Base-by-base conservation (phyloP, 2,888 invertebrate species). In the Corbicula japonica region DNA sequence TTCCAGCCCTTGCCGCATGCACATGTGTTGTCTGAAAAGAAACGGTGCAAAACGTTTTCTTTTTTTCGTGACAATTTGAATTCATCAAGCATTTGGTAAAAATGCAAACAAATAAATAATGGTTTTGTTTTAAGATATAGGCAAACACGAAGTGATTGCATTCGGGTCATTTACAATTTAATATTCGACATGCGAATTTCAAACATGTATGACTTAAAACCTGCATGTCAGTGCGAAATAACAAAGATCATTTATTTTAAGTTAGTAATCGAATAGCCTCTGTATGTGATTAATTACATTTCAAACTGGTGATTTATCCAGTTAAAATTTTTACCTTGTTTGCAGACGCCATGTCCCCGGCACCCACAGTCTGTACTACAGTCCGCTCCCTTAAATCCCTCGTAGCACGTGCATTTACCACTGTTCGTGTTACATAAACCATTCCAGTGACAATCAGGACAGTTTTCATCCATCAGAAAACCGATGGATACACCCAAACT, bases 281-380 rank as follows among this genome's bases (percentile, higher is more conserved):
- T n/a, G n/a, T n/a, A n/a, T n/a, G n/a, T n/a, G n/a, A n/a, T n/a
- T n/a, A n/a, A n/a, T n/a, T n/a, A n/a, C n/a, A n/a, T n/a, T n/a
- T n/a, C n/a, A n/a, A n/a, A n/a, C n/a, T n/a, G n/a, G n/a, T n/a
- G n/a, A n/a, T n/a, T n/a, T n/a, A n/a, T n/a, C n/a, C n/a, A n/a
- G n/a, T n/a, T n/a, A n/a, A n/a, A n/a, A n/a, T n/a, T n/a, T 41
- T n/a, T 66, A 87, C 86, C 84, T 62, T 61, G 10, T 60, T 81
- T 84, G n/a, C 86, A 87, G n/a, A 48, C 50, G 10, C 86, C 86
- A 38, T 87, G 83, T 18, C 84, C 84, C 46, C 76, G 54, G 62
- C 86, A 87, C 6, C 85, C 84, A 73, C 86, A 87, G 50, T 87
- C 86, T 1, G 54, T 72, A 32, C 84, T 79, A 56, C 86, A 87